These are phyloP conservation scores for Nyctibius bracteatus DNA, from an alignment of 2,113 vertebrate species.

Conservation along the genomic window DNA sequence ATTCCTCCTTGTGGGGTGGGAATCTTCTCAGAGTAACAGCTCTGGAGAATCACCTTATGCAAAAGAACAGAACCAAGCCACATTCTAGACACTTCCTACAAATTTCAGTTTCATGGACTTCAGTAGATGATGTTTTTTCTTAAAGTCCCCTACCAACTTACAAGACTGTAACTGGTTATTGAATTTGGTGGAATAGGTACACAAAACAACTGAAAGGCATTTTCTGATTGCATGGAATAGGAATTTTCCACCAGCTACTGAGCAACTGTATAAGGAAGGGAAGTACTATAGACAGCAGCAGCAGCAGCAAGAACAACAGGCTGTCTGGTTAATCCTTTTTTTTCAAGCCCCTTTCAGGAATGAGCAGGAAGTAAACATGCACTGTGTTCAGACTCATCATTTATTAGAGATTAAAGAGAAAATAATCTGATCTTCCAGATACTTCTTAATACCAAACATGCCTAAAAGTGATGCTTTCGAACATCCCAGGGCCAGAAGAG, in stretches of 20 bases:
- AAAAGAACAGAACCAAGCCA: background rate
- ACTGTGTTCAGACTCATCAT: conserved; percentile 14
- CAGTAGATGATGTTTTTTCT: background rate
- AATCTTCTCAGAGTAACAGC: background rate
- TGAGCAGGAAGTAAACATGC: conserved; percentile 43
- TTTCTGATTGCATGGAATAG: background rate
- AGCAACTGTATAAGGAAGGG: conserved; percentile 45
- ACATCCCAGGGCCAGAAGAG: background rate
- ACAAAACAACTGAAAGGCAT: background rate
- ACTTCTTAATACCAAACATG: background rate
- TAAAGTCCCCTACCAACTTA: background rate
- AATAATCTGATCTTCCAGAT: conserved; percentile 27
- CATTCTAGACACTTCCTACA: background rate
- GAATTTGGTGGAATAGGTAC: background rate
- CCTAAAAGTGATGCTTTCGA: background rate
- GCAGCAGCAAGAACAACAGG: background rate
- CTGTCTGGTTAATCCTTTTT: background rate
- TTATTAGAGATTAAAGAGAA: conserved; percentile 52
- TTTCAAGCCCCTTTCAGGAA: conserved; percentile 45
- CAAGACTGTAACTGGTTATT: background rate
- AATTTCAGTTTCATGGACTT: background rate
- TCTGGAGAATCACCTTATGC: background rate
- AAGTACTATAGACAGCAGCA: conserved; percentile 60
- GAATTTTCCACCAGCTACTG: conserved; percentile 6
- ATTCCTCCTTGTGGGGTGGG: background rate